Evolutionary conservation across 64 coral and sea anemone species (phyloP), one percentile per base, ranked within the genome.

Genomic region (Acropora yongei): DNA sequence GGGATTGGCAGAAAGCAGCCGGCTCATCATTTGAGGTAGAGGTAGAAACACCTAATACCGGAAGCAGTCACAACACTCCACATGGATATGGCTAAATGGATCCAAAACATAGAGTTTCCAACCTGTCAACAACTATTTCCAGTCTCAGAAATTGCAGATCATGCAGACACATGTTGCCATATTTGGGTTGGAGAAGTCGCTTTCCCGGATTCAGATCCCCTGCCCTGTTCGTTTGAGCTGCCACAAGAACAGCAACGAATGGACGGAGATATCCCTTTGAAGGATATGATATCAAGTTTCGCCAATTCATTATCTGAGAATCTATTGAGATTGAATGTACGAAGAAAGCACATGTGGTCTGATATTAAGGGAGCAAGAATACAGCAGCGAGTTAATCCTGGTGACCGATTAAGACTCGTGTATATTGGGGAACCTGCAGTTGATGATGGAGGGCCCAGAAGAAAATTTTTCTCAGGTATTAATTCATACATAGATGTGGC

Each of bases 191-290:
- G 69, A 40, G 69, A 73, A 20, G n/a, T 73, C 41, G 69, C n/a
- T 73, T 73, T 13, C 60, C 16, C 16, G 11, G n/a, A 20, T 16
- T 41, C 69, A 73, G 69, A 40, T 73, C 39, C 69, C 41, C 69
- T 41, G 69, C 69, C n/a, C 41, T 40, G 69, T 73, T 41, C 69
- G 39, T 41, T 73, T 30, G 69, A 73, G 39, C n/a, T 41, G 39
- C 69, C n/a, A 73, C 69, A 73, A 73, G n/a, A 73, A 73, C n/a
- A 73, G n/a, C 69, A 3, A 63, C 11, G 60, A 63, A 63, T 63
- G 11, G 60, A 63, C 60, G 60, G 60, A 63, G 60, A 63, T 63
- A 63, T 13, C 16, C 60, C 60, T 13, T 63, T 63, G 58, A 8
- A 63, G 60, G 60, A 63, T 63, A 13, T 63, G 58, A 63, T 63